A percentile compares a stretch with the other conserved stretches of the same genome.
Conservation (phyloP, 2,888 invertebrate genomes). For the Parascotia fuliginaria region DNA sequence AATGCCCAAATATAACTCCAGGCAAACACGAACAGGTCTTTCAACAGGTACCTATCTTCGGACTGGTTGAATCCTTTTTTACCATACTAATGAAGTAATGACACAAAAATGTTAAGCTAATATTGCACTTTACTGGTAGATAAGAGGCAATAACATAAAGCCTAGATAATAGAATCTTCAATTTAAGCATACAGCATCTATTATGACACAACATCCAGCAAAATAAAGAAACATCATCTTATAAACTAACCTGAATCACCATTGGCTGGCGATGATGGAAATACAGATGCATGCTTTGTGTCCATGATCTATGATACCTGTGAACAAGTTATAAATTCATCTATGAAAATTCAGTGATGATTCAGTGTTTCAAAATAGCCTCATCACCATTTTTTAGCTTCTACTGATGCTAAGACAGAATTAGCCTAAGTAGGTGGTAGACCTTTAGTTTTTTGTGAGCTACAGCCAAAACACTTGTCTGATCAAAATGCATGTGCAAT, state of each 20-base stretch:
- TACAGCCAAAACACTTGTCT: too few species aligned
- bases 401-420: not conserved
- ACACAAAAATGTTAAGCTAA: too few species aligned
- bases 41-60: too few species aligned
- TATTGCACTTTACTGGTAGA: too few species aligned
- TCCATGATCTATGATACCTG: constrained; percentile 79
- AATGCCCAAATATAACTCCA: too few species aligned
- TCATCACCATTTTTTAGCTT: not conserved
- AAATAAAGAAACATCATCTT: constrained; percentile 5
- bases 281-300: constrained; percentile 74
- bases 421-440: not conserved
- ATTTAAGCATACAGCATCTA: too few species aligned
- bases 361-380: not conserved
- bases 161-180: too few species aligned
- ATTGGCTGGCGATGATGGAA: constrained; percentile 70
- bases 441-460: not conserved
- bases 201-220: not conserved
- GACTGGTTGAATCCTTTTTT: too few species aligned
- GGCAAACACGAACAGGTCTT: too few species aligned
- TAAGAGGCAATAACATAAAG: too few species aligned
- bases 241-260: constrained; percentile 75
- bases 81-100: too few species aligned
- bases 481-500: too few species aligned
- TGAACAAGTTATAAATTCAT: constrained; percentile 60
- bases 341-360: not conserved